A percentile compares a stretch with the other conserved stretches of the same genome.
phyloP scores from a whole-genome alignment of 1,140 invertebrate species.

The Metopolophium dirhodum region DNA sequence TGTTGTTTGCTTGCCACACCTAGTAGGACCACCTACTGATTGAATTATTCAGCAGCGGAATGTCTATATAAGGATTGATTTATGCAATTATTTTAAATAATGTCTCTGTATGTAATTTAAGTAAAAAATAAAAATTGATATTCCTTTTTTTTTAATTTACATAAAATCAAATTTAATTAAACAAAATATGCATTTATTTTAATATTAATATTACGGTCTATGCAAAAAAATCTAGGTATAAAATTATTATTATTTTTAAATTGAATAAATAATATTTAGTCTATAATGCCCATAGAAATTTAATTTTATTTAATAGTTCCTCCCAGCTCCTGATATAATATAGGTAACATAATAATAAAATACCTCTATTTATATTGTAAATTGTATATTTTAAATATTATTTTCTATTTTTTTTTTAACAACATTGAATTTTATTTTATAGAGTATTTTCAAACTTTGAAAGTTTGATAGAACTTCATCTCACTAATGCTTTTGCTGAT shows the following conservation, averaged over 20 bases:
- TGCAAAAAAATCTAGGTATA: neutral
- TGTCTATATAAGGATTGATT: neutral
- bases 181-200: neutral
- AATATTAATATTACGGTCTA: no score
- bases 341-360: neutral
- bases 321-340: neutral
- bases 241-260: neutral
- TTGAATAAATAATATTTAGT: neutral
- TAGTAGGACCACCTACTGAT: slow-evolving; percentile 47
- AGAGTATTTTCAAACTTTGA: slow-evolving; percentile 80
- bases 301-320: neutral
- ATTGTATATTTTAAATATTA: neutral
- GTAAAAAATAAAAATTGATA: neutral
- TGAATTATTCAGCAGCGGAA: slow-evolving; percentile 7
- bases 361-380: neutral
- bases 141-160: neutral
- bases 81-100: neutral
- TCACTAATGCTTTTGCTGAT: slow-evolving; percentile 79
- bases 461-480: slow-evolving; percentile 74
- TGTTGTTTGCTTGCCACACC: slow-evolving; percentile 38
- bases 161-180: neutral
- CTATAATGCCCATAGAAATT: neutral
- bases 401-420: neutral
- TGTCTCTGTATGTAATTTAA: neutral
- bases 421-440: slow-evolving; percentile 55